These are phyloP conservation scores for Yponomeuta sedellus DNA, from an alignment of 2,888 invertebrate genomes.

Conservation along the genomic window DNA sequence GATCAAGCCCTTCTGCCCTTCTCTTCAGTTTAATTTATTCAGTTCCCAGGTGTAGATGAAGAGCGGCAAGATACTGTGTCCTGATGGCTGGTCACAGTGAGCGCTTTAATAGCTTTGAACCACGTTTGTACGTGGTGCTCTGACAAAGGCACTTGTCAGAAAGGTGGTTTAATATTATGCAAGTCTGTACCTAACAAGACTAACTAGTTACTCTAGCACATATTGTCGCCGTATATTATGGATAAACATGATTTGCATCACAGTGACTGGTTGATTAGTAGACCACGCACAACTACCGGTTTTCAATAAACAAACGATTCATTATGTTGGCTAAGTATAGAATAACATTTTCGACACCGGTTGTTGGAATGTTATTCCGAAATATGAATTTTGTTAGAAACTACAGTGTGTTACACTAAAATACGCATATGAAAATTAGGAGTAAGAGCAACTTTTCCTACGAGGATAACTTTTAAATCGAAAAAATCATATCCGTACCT, in stretches of 20 bases:
- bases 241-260: conserved; percentile 14
- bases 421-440: too few relatives aligned
- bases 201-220: not conserved
- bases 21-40: conserved; percentile 2
- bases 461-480: too few relatives aligned
- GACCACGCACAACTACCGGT: not conserved
- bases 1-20: not conserved
- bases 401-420: too few relatives aligned
- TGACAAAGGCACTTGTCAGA: not conserved
- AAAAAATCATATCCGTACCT: too few relatives aligned
- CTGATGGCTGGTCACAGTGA: conserved; percentile 2
- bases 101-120: not conserved
- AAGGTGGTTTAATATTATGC: not conserved
- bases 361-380: too few relatives aligned
- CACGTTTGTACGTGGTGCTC: not conserved
- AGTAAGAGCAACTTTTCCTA: too few relatives aligned
- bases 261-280: conserved; percentile 9
- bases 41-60: not conserved
- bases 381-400: too few relatives aligned
- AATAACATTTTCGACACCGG: too few relatives aligned
- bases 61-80: conserved; percentile 2
- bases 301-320: too few relatives aligned
- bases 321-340: too few relatives aligned
- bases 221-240: not conserved
- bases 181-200: not conserved